A percentile compares a stretch with the other conserved stretches of the same genome.
Evolutionary conservation across 2,888 invertebrate genomes (phyloP).

Genomic region (Empis livida): DNA sequence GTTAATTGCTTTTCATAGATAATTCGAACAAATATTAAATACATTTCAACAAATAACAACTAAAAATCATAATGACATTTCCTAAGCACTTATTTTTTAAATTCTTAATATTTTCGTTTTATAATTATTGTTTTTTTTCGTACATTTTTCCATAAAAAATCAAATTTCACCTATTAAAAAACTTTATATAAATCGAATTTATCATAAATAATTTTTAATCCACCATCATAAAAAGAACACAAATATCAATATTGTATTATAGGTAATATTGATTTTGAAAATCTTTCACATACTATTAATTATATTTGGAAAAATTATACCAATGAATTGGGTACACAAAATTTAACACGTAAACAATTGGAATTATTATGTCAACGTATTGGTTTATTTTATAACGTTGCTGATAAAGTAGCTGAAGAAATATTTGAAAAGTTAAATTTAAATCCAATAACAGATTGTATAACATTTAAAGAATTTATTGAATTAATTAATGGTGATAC

Average conservation of each 20-base stretch:
- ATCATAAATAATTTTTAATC: background rate
- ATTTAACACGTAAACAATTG: conserved; percentile 48
- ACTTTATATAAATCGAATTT: no score
- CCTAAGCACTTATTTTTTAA: conserved; percentile 8
- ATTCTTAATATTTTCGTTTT: background rate
- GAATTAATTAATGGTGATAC: conserved; percentile 43
- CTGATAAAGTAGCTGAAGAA: conserved; percentile 48
- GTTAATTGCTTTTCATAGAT: no score
- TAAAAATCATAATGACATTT: conserved; percentile 1
- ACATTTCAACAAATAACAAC: no score
- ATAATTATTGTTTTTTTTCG: background rate
- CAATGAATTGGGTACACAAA: conserved; percentile 22
- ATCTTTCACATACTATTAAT: conserved; percentile 39
- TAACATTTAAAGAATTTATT: conserved; percentile 52
- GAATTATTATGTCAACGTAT: conserved; percentile 50
- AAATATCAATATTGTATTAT: conserved; percentile 4
- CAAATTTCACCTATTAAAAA: background rate
- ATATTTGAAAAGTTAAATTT: conserved; percentile 51
- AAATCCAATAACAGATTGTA: conserved; percentile 45
- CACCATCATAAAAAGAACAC: conserved; percentile 1
- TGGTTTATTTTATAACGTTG: conserved; percentile 46
- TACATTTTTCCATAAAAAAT: background rate
- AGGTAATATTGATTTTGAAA: conserved; percentile 37
- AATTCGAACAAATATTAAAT: no score
- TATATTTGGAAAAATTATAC: conserved; percentile 50